Conservation (phyloP, 2,113 vertebrate genomes). For the Pleuronectes platessa region DNA sequence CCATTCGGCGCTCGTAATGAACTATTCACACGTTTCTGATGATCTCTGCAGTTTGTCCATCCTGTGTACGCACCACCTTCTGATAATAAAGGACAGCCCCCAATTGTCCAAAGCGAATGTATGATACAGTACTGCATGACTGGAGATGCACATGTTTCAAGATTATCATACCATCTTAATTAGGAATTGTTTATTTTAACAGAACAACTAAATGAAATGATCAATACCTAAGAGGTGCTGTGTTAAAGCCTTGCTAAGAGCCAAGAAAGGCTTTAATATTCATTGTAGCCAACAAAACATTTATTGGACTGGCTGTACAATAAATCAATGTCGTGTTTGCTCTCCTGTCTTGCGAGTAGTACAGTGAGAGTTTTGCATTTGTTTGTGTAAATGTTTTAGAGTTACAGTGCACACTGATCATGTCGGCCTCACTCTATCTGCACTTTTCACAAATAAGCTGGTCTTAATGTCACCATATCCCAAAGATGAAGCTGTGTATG, state of each 20-base stretch:
- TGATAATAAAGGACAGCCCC: constrained; percentile 13
- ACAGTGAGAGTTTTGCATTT: too few species aligned
- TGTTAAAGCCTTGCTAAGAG: too few species aligned
- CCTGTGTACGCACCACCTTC: constrained; percentile 8
- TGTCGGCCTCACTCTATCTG: too few species aligned
- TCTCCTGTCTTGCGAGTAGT: not conserved
- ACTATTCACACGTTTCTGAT: constrained; percentile 48
- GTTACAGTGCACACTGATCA: too few species aligned
- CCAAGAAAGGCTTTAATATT: too few species aligned
- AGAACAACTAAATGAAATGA: too few species aligned
- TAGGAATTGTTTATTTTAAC: not conserved
- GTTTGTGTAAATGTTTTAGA: too few species aligned
- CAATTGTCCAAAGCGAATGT: not conserved
- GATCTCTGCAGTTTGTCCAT: constrained; percentile 40
- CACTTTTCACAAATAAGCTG: too few species aligned
- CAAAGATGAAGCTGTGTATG: not conserved
- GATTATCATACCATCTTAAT: not conserved
- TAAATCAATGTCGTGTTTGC: not conserved
- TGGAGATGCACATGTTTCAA: not conserved
- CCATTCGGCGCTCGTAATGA: constrained; percentile 32
- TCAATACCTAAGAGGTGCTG: too few species aligned
- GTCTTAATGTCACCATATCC: not conserved
- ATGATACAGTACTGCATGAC: not conserved
- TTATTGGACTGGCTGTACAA: not conserved
- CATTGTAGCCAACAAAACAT: too few species aligned